phyloP scores from a whole-genome alignment of 1,140 invertebrate species.

The Achroia grisella region DNA sequence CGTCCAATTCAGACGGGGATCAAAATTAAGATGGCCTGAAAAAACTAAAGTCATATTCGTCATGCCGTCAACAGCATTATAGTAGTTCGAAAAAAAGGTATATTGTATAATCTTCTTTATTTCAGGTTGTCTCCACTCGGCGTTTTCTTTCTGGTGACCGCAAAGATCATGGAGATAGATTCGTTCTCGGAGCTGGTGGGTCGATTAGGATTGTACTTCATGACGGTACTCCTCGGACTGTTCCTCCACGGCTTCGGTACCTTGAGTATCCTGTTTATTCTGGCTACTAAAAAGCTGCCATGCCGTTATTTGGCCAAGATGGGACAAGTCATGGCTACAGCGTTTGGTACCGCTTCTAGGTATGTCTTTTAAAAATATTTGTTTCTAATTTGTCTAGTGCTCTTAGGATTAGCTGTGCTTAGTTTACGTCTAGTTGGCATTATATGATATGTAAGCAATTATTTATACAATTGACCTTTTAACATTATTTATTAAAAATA shows the following conservation, averaged over 20 bases:
- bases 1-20: no score
- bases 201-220: conserved; percentile 91
- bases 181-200: conserved; percentile 87
- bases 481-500: no score
- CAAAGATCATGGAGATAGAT: conserved; percentile 91
- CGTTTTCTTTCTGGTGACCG: conserved; percentile 92
- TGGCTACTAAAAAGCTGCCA: conserved; percentile 85
- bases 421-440: no score
- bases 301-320: conserved; percentile 88
- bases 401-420: no score
- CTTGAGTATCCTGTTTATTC: conserved; percentile 87
- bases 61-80: background rate
- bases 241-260: conserved; percentile 93
- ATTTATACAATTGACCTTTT: no score
- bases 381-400: no score
- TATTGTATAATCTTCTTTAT: conserved; percentile 8
- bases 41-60: no score
- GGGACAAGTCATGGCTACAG: conserved; percentile 91
- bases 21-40: no score
- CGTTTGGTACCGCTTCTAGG: conserved; percentile 95
- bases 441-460: no score
- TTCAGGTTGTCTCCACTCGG: conserved; percentile 93
- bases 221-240: conserved; percentile 91
- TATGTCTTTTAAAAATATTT: conserved; percentile 34
- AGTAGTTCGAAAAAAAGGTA: background rate